Evolutionary conservation across 2,888 invertebrate genomes (phyloP).

Genomic region (Choreutis nemorana): DNA sequence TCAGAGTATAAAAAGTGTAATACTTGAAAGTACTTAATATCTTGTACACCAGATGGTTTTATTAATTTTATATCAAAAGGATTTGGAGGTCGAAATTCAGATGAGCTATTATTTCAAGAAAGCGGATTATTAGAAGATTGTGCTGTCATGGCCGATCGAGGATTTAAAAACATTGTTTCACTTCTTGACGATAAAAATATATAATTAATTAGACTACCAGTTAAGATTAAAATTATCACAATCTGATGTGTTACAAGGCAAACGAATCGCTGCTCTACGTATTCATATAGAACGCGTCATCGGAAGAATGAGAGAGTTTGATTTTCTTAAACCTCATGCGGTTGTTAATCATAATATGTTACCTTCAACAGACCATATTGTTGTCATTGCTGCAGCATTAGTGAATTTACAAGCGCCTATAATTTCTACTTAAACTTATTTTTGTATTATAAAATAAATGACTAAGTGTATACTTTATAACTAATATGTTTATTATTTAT

Average conservation of each 20-base stretch:
- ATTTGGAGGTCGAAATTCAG: neutral
- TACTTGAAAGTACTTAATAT: slow-evolving; percentile 1
- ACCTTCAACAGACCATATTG: slow-evolving; percentile 5
- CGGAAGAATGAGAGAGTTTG: slow-evolving; percentile 3
- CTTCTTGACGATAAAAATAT: slow-evolving; percentile 3
- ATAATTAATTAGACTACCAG: slow-evolving; percentile 5
- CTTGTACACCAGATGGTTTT: slow-evolving; percentile 1
- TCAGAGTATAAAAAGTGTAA: slow-evolving; percentile 5
- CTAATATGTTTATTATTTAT: slow-evolving; percentile 7
- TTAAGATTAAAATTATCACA: slow-evolving; percentile 4
- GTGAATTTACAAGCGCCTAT: slow-evolving; percentile 4
- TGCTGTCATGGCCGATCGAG: slow-evolving; percentile 9
- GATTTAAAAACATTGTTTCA: slow-evolving; percentile 8
- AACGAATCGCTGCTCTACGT: slow-evolving; percentile 6
- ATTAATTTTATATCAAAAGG: slow-evolving; percentile 2
- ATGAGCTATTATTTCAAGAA: slow-evolving; percentile 2
- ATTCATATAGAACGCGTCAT: slow-evolving; percentile 5
- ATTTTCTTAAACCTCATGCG: slow-evolving; percentile 3
- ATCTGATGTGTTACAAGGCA: slow-evolving; percentile 3
- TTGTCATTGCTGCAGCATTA: slow-evolving; percentile 6
- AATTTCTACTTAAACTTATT: slow-evolving; percentile 2
- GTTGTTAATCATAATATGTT: slow-evolving; percentile 5
- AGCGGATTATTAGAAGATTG: slow-evolving; percentile 3
- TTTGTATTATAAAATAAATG: slow-evolving; percentile 4
- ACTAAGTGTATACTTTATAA: slow-evolving; percentile 1